phyloP scores from a whole-genome alignment of 2,113 vertebrate species.

The Boulengeromyrus knoepffleri region DNA sequence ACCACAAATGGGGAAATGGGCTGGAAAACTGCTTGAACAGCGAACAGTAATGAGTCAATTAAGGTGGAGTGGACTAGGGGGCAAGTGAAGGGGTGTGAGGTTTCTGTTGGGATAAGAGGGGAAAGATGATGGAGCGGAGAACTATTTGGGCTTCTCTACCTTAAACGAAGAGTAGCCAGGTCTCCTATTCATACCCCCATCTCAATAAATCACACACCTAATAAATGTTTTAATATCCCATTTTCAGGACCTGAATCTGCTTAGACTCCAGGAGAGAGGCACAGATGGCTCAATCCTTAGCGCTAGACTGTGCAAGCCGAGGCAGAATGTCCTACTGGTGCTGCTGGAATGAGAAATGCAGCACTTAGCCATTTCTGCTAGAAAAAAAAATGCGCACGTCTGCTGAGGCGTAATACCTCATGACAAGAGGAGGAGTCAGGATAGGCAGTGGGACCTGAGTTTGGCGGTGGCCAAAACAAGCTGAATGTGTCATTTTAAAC shows the following conservation, averaged over 20 bases:
- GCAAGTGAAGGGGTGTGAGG: not conserved
- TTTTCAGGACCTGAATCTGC: not conserved
- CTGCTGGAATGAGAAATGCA: not conserved
- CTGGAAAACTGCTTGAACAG: not conserved
- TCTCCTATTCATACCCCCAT: not conserved
- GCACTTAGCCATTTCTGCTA: not conserved
- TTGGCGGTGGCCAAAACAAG: not conserved
- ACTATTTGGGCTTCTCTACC: not conserved
- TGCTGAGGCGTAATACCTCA: not conserved
- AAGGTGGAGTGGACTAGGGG: not conserved
- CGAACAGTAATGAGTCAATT: not conserved
- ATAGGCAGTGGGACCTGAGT: not conserved
- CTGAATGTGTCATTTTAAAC: not conserved
- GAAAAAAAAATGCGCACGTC: not conserved
- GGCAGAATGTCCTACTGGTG: not conserved
- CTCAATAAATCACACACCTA: not conserved
- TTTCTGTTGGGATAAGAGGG: not conserved
- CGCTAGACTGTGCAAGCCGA: not conserved
- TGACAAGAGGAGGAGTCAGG: not conserved
- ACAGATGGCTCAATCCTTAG: not conserved
- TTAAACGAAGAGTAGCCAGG: not conserved
- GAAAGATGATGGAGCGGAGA: not conserved
- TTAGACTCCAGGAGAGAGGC: not conserved
- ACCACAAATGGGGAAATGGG: not conserved
- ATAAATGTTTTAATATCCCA: constrained; percentile 3